Percentiles rank a stretch among this genome's conserved stretches.
Evolutionary conservation across 1,140 invertebrate genomes (phyloP).

Genomic region (Oryzaephilus surinamensis): DNA sequence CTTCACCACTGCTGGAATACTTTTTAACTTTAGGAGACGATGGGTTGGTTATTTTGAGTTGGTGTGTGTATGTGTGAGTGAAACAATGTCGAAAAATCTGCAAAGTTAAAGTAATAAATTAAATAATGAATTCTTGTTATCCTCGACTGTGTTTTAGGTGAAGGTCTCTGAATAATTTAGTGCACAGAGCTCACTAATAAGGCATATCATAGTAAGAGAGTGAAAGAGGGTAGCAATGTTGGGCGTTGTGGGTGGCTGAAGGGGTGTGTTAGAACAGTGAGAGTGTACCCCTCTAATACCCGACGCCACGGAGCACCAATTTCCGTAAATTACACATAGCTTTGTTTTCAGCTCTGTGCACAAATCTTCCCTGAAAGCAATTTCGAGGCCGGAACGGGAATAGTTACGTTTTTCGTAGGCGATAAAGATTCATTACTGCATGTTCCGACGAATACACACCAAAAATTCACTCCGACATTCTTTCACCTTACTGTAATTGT

Average conservation of each 20-base stretch:
- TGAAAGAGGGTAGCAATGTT: too few species aligned
- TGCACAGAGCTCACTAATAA: conserved; percentile 20
- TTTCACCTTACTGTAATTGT: conserved; percentile 14
- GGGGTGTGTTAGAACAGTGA: conserved; percentile 9
- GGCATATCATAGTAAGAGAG: conserved; percentile 19
- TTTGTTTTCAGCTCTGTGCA: conserved; percentile 32
- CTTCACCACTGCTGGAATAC: too few species aligned
- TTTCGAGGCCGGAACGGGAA: conserved; percentile 26
- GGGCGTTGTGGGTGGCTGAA: conserved; percentile 5
- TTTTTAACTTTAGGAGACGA: too few species aligned
- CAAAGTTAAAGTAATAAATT: conserved; percentile 13
- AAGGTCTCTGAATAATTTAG: conserved; percentile 19
- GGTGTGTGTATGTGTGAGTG: too few species aligned
- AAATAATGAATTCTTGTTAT: conserved; percentile 17
- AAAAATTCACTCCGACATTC: conserved; percentile 22
- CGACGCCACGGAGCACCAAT: conserved; percentile 24
- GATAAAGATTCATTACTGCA: conserved; percentile 32
- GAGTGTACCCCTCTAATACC: conserved; percentile 18
- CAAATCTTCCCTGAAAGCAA: conserved; percentile 32
- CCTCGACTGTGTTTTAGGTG: conserved; percentile 11
- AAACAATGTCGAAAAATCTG: conserved; percentile 14
- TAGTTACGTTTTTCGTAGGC: conserved; percentile 32
- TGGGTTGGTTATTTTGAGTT: too few species aligned
- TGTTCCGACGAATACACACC: conserved; percentile 22
- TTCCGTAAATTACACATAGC: conserved; percentile 33